These are phyloP conservation scores for Eueremaeus valkanovi DNA, from an alignment of 2,888 invertebrate genomes.

Conservation along the genomic window DNA sequence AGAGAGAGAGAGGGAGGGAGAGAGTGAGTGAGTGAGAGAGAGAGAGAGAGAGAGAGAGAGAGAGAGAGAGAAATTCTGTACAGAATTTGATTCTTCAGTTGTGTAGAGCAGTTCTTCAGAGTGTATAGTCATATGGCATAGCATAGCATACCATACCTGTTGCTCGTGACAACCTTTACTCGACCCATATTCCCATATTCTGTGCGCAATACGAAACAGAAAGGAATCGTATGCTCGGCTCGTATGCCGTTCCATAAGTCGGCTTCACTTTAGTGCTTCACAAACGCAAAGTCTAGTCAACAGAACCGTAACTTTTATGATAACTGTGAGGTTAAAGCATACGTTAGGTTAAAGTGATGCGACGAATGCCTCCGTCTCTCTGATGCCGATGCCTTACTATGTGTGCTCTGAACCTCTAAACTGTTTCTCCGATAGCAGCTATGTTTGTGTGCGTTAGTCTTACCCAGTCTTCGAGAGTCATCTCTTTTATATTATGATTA, in stretches of 20 bases:
- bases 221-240: neutral
- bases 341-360: neutral
- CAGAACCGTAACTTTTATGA: slow-evolving; percentile 9
- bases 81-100: too few species aligned
- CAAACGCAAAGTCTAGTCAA: neutral
- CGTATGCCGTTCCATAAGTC: neutral
- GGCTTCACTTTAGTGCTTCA: slow-evolving; percentile 12
- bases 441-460: neutral
- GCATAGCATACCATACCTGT: neutral
- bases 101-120: neutral
- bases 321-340: slow-evolving; percentile 10
- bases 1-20: too few species aligned
- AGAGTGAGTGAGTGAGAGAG: too few species aligned
- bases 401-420: too few species aligned
- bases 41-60: too few species aligned
- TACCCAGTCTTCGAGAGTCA: neutral
- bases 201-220: slow-evolving; percentile 29
- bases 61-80: too few species aligned
- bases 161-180: slow-evolving; percentile 30
- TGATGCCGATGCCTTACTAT: neutral
- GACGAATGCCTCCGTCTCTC: neutral
- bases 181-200: slow-evolving; percentile 15
- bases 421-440: neutral
- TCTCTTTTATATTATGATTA: neutral
- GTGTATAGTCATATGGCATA: neutral